phyloP scores from a whole-genome alignment of 2,113 vertebrate species.

The Alouatta palliata region DNA sequence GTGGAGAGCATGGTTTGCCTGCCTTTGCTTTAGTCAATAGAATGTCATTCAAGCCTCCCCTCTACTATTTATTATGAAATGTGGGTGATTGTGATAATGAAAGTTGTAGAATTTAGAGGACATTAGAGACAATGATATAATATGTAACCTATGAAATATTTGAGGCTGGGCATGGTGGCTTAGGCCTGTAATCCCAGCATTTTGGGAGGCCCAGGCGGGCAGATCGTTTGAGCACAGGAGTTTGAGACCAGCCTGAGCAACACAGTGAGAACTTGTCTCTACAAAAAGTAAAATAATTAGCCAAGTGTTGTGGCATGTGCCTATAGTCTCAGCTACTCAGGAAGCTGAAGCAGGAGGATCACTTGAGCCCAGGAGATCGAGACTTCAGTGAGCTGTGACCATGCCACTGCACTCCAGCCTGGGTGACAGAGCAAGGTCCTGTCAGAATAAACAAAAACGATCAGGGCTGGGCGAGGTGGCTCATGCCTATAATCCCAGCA shows the following conservation, averaged over 20 bases:
- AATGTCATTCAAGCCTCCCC: not conserved
- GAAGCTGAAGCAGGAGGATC: not conserved
- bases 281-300: not conserved
- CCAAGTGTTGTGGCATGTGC: accelerated
- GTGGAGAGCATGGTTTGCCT: not conserved
- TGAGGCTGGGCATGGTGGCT: not conserved
- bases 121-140: not conserved
- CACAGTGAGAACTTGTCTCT: not conserved
- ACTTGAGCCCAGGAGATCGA: not conserved
- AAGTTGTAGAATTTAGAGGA: not conserved
- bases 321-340: not conserved
- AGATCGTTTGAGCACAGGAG: not conserved
- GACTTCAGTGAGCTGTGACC: not conserved
- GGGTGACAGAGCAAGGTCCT: not conserved
- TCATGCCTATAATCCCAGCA: not conserved
- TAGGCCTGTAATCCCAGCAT: not conserved
- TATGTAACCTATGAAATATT: not conserved
- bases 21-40: not conserved
- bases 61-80: not conserved
- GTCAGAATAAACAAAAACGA: not conserved
- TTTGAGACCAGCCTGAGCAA: not conserved
- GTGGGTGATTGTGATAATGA: not conserved
- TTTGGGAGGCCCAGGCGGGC: not conserved
- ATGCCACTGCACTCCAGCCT: not conserved
- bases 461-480: not conserved